These are phyloP conservation scores for Onychomys leucogaster DNA, from an alignment of 2,797 vertebrate species.

Conservation along the genomic window DNA sequence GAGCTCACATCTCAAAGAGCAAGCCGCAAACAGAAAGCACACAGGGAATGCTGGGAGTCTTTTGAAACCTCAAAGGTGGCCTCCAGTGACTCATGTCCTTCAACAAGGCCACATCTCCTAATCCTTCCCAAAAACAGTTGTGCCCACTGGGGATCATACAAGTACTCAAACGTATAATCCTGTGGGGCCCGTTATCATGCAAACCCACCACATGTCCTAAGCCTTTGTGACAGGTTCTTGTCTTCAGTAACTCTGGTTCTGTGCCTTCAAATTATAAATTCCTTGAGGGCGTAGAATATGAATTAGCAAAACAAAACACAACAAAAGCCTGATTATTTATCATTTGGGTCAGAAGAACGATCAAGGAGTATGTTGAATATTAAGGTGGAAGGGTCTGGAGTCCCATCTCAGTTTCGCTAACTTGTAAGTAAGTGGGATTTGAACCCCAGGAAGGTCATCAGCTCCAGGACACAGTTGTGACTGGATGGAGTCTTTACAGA, in stretches of 20 bases:
- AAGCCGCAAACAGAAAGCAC: background rate
- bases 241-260: background rate
- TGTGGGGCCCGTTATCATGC: no score
- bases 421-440: background rate
- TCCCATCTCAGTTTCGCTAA: background rate
- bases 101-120: background rate
- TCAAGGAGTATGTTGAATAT: background rate
- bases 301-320: background rate
- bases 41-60: background rate
- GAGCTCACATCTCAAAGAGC: background rate
- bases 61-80: background rate
- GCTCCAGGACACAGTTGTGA: background rate
- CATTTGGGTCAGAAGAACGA: background rate
- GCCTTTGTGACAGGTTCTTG: background rate
- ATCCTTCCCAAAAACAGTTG: background rate
- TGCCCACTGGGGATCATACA: background rate
- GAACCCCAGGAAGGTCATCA: background rate
- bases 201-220: background rate
- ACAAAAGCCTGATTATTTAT: background rate
- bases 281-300: background rate
- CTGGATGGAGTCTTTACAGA: background rate
- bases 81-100: background rate
- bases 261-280: constrained; percentile 11
- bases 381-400: background rate
- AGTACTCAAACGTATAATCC: background rate